A percentile compares a stretch with the other conserved stretches of the same genome.
Evolutionary conservation across 92 coral and sea anemone genomes (phyloP).

Genomic region (Actinernus sp.): DNA sequence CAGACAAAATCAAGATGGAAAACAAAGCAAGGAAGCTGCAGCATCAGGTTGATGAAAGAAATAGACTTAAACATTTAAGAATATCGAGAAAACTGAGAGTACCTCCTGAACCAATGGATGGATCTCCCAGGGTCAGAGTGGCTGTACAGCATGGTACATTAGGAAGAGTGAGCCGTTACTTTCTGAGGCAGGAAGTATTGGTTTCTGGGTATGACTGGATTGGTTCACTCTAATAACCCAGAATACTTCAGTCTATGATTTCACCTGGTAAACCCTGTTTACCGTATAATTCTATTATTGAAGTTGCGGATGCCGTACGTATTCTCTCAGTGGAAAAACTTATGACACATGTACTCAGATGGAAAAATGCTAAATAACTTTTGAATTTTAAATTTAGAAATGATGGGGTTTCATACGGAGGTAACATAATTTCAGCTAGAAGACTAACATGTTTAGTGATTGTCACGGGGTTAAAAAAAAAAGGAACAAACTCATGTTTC

Average conservation of each 20-base stretch:
- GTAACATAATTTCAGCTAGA: too few species aligned
- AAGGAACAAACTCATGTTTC: too few species aligned
- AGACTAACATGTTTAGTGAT: too few species aligned
- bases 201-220: slow-evolving; percentile 2
- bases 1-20: not conserved
- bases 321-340: too few species aligned
- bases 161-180: slow-evolving; percentile 4
- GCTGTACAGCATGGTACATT: slow-evolving; percentile 1
- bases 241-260: slow-evolving; percentile 2
- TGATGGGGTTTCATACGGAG: too few species aligned
- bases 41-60: not conserved
- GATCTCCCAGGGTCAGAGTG: slow-evolving; percentile 1
- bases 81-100: not conserved
- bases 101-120: slow-evolving; percentile 3
- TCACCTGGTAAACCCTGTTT: too few species aligned
- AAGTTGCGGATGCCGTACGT: too few species aligned
- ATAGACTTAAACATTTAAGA: not conserved
- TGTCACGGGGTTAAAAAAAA: too few species aligned
- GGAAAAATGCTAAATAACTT: too few species aligned
- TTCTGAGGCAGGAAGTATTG: not conserved
- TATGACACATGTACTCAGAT: too few species aligned
- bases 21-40: not conserved
- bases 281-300: too few species aligned
- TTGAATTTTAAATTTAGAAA: too few species aligned
- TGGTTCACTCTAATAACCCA: slow-evolving; percentile 4